phyloP scores from a whole-genome alignment of 2,888 invertebrate species.

The Amiota minor region DNA sequence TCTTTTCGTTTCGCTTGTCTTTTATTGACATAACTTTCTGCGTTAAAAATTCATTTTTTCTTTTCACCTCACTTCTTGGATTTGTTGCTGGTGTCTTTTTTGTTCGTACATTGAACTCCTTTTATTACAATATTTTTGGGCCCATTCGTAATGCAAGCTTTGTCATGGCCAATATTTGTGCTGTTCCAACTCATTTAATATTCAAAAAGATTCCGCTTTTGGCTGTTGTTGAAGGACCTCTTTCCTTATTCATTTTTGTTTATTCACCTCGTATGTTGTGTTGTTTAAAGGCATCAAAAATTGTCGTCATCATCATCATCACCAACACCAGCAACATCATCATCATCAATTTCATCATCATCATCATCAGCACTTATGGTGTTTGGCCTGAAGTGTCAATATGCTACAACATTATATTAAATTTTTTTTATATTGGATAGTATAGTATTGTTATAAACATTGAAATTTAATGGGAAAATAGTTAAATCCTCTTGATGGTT shows the following conservation, averaged over 20 bases:
- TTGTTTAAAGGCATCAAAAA: neutral
- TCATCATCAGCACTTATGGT: no score
- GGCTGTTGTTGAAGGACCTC: neutral
- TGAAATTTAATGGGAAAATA: no score
- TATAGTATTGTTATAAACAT: no score
- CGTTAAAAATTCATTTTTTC: neutral
- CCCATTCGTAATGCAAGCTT: slow-evolving; percentile 9
- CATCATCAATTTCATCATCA: no score
- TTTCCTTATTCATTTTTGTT: slow-evolving; percentile 2
- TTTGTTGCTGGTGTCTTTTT: neutral
- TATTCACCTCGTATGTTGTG: neutral
- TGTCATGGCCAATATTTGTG: slow-evolving; percentile 17
- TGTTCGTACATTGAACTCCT: slow-evolving; percentile 9
- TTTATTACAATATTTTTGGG: neutral
- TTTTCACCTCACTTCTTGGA: neutral
- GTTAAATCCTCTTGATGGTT: no score
- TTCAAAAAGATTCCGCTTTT: slow-evolving; percentile 11
- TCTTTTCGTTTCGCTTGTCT: neutral
- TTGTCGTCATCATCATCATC: neutral
- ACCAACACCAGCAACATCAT: no score
- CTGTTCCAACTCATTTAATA: slow-evolving; percentile 20
- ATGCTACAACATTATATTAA: neutral
- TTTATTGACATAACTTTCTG: slow-evolving; percentile 17
- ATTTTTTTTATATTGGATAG: neutral
- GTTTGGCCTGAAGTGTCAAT: no score